Evolutionary conservation across 2,797 vertebrate genomes (phyloP), one percentile per base, ranked within the genome.

Genomic region (Sandelia bainsii): DNA sequence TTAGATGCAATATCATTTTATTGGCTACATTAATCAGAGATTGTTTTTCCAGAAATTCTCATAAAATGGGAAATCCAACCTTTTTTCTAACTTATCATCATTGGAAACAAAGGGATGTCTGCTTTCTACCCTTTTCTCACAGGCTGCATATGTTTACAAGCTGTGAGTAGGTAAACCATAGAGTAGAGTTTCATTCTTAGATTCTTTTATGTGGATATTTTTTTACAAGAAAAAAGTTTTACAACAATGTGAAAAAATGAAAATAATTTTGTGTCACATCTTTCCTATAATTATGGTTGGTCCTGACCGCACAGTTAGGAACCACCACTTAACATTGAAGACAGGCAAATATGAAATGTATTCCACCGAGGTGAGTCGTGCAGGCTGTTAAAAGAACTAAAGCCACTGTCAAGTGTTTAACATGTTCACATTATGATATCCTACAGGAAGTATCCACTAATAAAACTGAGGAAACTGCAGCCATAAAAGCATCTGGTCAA

Each of bases 401-500:
- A 59, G 65, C 20, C 20, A 0, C 0, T 16, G 42, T 48, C 23
- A 54, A 49, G 61, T 37, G 46, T 53, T 66, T 63, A 67, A 25
- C 23, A 40, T 50, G 40, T 52, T 65, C 27, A 75, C 58, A 52
- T 57, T 42, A 61, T 61, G 12, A 56, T 39, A 61, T 48, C 37
- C 14, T 59, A 34, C 48, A 42, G 61, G 39, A 73, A 69, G 54
- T 62, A 3, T 61, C n/a, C 13, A 29, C 63, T 53, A 4, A 22
- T 34, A 63, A 25, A 69, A 40, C 1, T 22, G 19, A 52, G 49
- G 4, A 53, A 20, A 52, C 14, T 7, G 9, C 27, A 54, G 34
- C 23, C 5, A 10, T 72, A 39, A 54, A 76, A 56, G 4, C 59
- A 64, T 63, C 69, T 64, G 69, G 46, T 56, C 27, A 44, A 12